Percentiles rank a stretch among this genome's conserved stretches.
Evolutionary conservation across 2,113 vertebrate genomes (phyloP).

Genomic region (Plecotus auritus): DNA sequence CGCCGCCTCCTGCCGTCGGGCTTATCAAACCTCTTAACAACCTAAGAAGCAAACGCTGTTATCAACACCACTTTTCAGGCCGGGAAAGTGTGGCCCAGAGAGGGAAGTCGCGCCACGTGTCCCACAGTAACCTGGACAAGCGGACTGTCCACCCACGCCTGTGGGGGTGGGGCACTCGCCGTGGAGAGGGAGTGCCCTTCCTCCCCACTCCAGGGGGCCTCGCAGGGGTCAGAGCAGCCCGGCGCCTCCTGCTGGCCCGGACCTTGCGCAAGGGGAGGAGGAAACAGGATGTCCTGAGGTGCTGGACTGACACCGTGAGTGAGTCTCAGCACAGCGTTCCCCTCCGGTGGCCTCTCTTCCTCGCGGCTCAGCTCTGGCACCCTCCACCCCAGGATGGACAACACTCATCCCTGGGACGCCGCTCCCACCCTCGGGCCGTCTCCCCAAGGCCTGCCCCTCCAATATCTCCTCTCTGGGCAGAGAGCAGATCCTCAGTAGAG

Average conservation of each 20-base stretch:
- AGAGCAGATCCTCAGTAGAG: not conserved
- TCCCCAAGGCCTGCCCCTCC: not conserved
- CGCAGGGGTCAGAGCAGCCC: not conserved
- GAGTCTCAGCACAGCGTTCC: not conserved
- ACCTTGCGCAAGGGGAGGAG: not conserved
- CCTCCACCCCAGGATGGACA: not conserved
- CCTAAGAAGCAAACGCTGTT: fast-evolving
- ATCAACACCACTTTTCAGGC: not conserved
- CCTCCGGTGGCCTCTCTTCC: not conserved
- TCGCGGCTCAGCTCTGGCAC: not conserved
- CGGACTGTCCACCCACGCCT: not conserved
- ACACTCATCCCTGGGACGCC: not conserved
- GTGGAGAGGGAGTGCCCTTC: not conserved
- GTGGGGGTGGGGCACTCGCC: not conserved
- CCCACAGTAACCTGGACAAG: not conserved
- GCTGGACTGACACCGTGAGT: not conserved
- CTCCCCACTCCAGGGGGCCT: not conserved
- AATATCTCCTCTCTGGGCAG: not conserved
- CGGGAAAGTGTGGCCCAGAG: not conserved
- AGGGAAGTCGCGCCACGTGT: not conserved
- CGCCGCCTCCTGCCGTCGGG: fast-evolving
- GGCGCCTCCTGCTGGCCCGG: not conserved
- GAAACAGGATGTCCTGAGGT: conserved; percentile 25
- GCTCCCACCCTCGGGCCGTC: not conserved
- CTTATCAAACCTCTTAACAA: fast-evolving